Evolutionary conservation across 2,888 invertebrate species (phyloP).

Genomic region (Siphlonurus alternatus): DNA sequence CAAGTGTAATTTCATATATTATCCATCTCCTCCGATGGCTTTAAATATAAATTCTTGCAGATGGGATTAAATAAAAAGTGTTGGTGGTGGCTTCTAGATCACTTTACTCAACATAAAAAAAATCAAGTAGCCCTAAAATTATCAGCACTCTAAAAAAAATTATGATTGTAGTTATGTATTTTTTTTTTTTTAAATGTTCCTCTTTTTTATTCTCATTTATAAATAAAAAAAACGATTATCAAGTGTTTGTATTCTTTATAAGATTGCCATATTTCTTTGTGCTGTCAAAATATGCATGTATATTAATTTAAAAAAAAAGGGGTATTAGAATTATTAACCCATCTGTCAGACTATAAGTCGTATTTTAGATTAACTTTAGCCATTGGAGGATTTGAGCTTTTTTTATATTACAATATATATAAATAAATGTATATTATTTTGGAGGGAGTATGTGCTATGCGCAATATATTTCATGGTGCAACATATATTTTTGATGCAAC

Average conservation of each 20-base stretch:
- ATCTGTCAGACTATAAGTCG: neutral
- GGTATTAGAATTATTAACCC: neutral
- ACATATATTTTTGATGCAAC: neutral
- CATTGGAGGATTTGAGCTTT: slow-evolving; percentile 14
- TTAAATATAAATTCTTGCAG: slow-evolving; percentile 8
- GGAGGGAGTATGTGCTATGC: slow-evolving; percentile 6
- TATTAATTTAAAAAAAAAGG: neutral
- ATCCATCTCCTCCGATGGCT: slow-evolving; percentile 15
- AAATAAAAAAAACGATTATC: neutral
- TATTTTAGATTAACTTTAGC: slow-evolving; percentile 8
- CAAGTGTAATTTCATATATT: slow-evolving; percentile 11
- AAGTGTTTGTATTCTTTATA: neutral
- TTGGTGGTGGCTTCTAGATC: slow-evolving; percentile 4
- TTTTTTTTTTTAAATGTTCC: neutral
- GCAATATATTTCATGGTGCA: neutral
- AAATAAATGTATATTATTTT: slow-evolving; percentile 7
- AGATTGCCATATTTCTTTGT: neutral
- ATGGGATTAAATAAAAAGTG: neutral
- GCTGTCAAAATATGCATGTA: neutral
- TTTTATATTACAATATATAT: neutral
- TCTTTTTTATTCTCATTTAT: neutral
- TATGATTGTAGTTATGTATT: neutral
- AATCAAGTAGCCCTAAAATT: neutral
- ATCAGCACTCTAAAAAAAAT: neutral
- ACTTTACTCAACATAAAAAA: neutral